A percentile compares a stretch with the other conserved stretches of the same genome.
These are phyloP conservation scores for Zoanthus solanderi DNA, from an alignment of 92 coral and sea anemone species.

Conservation along the genomic window DNA sequence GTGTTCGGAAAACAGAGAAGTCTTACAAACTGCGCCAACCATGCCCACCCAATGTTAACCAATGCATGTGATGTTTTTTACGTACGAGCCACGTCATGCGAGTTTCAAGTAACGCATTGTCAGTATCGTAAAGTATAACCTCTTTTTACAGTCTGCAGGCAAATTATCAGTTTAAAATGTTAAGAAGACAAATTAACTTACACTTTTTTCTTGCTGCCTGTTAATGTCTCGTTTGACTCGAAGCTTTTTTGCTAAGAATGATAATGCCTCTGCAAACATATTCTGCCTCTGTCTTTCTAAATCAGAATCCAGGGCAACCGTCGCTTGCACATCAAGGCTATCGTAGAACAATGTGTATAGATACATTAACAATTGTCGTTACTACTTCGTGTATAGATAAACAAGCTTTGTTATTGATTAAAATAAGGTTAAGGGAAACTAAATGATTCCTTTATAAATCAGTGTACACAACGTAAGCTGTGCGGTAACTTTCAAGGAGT, in stretches of 20 bases:
- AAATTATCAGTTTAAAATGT: neutral
- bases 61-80: no score
- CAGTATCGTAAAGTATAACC: no score
- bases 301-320: conserved; percentile 79
- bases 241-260: conserved; percentile 79
- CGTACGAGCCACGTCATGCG: no score
- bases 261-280: conserved; percentile 80
- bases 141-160: neutral
- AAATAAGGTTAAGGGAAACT: neutral
- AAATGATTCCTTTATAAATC: no score
- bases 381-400: neutral
- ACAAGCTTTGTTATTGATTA: neutral
- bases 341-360: neutral
- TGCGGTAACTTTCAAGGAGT: no score
- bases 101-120: no score
- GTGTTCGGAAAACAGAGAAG: no score
- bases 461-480: no score
- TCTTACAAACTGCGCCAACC: no score
- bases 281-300: conserved; percentile 79
- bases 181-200: conserved; percentile 40
- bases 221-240: conserved; percentile 91
- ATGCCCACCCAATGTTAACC: no score
- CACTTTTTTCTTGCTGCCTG: conserved; percentile 75
- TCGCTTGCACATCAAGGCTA: conserved; percentile 91
- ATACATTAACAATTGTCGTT: no score